Base-by-base conservation (phyloP, 2,113 vertebrate species). In the Anseranas semipalmata region DNA sequence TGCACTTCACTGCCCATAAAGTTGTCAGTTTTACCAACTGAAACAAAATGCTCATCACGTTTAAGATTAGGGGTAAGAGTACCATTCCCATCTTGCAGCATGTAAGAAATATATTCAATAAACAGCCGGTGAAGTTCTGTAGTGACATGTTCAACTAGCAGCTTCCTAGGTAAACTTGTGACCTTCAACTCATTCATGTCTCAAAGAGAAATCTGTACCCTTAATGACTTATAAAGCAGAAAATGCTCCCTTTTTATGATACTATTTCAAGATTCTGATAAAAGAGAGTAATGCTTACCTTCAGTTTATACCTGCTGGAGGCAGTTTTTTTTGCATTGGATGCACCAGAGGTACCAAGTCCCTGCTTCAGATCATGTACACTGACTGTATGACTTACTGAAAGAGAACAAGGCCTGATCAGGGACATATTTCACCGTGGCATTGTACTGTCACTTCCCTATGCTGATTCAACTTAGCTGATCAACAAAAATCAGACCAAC, bases 291-390 rank as follows among this genome's bases (percentile, higher is more conserved):
- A 48, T 24, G 53, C 96, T 91, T 55, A 99, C 99, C 98, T 99
- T 99, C 33, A 99, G 98, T 96, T 99, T 98, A 89, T 99, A 99
- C 20, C 97, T 97, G 80, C 95, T 95, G 43, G 96, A 95, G 33
- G 83, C 72, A 7, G 94, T 19, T 35, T 98, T 98, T 75, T 93
- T 98, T 33, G 97, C 83, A n/a, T 96, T 50, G 0, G 95, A n/a
- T 0, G 86, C 39, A 33, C 94, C 96, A 1, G 97, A 97, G 0
- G 77, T 70, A 94, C 94, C 93, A 85, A 98, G 95, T 25, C 99
- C 99, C 68, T 99, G 98, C 59, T 98, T 97, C 45, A 99, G 98
- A 67, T 99, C 99, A 1, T 98, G 98, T 76, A 99, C 96, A 37
- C 98, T 98, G 37, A 98, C 98, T 8, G 98, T 95, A 50, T 99